phyloP scores from a whole-genome alignment of 1,140 invertebrate species.

The Diploscapter pachys region DNA sequence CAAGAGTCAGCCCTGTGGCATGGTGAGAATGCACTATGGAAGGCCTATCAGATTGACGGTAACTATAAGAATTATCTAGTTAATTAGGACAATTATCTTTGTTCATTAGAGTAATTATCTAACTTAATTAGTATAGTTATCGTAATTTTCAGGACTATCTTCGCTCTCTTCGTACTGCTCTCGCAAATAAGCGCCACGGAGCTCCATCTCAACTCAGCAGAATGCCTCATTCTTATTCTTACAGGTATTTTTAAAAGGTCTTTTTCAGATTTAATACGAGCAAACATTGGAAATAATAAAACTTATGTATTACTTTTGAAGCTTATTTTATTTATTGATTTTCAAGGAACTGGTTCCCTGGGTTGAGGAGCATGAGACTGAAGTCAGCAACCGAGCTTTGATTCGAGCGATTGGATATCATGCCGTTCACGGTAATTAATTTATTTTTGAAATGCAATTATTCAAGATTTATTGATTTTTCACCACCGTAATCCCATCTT shows the following conservation, averaged over 20 bases:
- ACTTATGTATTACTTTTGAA: background rate
- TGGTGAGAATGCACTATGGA: conserved; percentile 84
- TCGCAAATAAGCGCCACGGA: too few relatives aligned
- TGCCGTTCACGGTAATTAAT: conserved; percentile 31
- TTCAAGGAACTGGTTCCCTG: conserved; percentile 38
- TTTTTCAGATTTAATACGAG: too few relatives aligned
- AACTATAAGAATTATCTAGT: background rate
- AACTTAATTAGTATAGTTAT: too few relatives aligned
- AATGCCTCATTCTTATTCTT: conserved; percentile 12
- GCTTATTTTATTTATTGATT: background rate
- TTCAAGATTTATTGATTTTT: too few relatives aligned
- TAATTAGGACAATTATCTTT: background rate
- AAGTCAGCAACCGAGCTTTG: conserved; percentile 29
- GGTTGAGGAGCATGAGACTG: conserved; percentile 16
- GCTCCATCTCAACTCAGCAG: conserved; percentile 8
- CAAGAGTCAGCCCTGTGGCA: conserved; percentile 78
- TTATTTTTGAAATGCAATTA: background rate
- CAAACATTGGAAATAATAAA: too few relatives aligned
- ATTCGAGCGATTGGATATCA: conserved; percentile 40
- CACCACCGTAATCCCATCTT: too few relatives aligned
- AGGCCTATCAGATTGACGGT: too few relatives aligned
- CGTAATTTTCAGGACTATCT: too few relatives aligned
- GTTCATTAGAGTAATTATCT: background rate
- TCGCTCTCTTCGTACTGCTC: too few relatives aligned
- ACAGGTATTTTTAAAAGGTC: too few relatives aligned